Percentiles rank a stretch among this genome's conserved stretches.
phyloP scores from a whole-genome alignment of 2,797 vertebrate species.

The Buceros bicornis region DNA sequence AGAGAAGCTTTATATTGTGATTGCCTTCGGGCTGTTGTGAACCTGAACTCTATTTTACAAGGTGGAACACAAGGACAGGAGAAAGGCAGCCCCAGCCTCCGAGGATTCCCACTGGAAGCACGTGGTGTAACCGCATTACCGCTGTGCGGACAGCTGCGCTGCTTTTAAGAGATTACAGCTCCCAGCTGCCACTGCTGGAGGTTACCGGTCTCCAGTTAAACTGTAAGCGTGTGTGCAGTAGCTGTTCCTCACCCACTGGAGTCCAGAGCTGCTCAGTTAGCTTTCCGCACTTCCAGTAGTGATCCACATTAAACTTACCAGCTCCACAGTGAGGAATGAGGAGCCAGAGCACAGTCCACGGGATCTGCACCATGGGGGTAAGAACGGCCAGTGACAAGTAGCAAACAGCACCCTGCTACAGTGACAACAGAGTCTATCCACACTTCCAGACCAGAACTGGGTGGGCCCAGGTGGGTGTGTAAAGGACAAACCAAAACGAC shows the following conservation, averaged over 20 bases:
- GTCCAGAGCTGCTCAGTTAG: not conserved
- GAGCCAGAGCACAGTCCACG: not conserved
- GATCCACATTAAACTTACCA: not conserved
- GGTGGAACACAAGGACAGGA: not conserved
- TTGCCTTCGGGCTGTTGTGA: not conserved
- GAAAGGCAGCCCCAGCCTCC: not conserved
- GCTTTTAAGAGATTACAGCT: not conserved
- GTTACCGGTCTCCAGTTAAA: not conserved
- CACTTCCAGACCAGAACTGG: not conserved
- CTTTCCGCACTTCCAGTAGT: not conserved
- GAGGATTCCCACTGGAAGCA: not conserved
- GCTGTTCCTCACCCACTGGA: not conserved
- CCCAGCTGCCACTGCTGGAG: not conserved
- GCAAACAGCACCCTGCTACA: fast-evolving
- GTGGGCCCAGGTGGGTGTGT: not conserved
- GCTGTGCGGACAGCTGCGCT: not conserved
- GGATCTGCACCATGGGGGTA: fast-evolving
- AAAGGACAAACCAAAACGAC: not conserved
- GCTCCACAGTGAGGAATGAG: not conserved
- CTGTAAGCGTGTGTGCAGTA: not conserved
- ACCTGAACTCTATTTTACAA: not conserved
- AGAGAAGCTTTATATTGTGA: not conserved
- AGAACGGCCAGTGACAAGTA: not conserved
- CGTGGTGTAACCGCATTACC: not conserved
- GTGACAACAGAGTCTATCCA: not conserved